A percentile compares a stretch with the other conserved stretches of the same genome.
phyloP scores from a whole-genome alignment of 2,797 vertebrate species.

The Tapera naevia region DNA sequence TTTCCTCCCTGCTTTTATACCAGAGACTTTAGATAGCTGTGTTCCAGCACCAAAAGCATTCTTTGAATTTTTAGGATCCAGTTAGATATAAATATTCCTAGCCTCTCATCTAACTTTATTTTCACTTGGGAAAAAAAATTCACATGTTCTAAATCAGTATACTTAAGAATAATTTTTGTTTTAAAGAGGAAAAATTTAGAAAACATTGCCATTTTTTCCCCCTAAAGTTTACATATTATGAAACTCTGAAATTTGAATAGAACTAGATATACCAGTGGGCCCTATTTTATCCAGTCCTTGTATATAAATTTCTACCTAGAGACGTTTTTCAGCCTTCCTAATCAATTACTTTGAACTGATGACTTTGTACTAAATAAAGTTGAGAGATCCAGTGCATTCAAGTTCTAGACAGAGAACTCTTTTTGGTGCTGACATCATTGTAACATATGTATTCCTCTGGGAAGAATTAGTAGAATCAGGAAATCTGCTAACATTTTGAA shows the following conservation, averaged over 20 bases:
- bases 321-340: background rate
- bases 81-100: background rate
- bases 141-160: background rate
- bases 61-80: background rate
- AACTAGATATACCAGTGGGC: background rate
- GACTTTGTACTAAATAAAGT: background rate
- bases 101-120: background rate
- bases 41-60: background rate
- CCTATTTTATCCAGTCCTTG: background rate
- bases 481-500: slow-evolving; percentile 44
- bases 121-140: background rate
- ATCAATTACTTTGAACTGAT: background rate
- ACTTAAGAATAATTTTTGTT: background rate
- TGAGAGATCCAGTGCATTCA: background rate
- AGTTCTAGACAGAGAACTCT: background rate
- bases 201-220: fast-evolving
- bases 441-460: background rate
- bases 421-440: background rate
- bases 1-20: background rate
- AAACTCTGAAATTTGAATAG: background rate
- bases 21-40: background rate
- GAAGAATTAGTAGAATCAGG: background rate
- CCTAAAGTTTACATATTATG: background rate
- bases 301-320: background rate
- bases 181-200: background rate